Base-by-base conservation (phyloP, 2,113 vertebrate species). In the Calonectris borealis region DNA sequence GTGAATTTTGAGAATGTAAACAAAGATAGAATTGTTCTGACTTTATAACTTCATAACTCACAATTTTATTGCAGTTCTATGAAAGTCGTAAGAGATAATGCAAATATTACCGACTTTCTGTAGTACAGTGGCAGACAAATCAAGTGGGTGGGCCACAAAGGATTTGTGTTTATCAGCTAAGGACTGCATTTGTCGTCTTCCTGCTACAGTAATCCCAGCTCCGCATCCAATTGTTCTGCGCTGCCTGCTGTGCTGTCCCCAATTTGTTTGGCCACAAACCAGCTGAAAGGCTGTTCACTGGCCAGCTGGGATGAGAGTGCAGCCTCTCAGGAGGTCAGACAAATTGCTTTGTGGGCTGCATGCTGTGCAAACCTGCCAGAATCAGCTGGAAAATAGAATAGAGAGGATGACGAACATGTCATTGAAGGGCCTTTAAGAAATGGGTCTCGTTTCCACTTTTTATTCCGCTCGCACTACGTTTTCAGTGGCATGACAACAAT, bases 391-490 rank as follows among this genome's bases (percentile, higher is more conserved):
- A 86, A 52, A 44, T 6, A 62, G 95, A 60, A 52, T 13, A 61
- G 80, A 49, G 65, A 78, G 61, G 68, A 17, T 84, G 88, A 64
- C 3, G 7, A 64, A 57, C 3, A 0, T 70, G 44, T 32, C 27
- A 6, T 11, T 76, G 80, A 84, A 38, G 61, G 61, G 31, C 34
- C 52, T 72, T 79, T 68, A 52, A 69, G 77, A 61, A 71, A 71
- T 0, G 2, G 18, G 55, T 82, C 76, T 80, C 0, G 0, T 65
- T 94, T 46, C 80, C 57, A n/a, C 21, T 58, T 84, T 38, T 73
- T 36, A 62, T 80, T 92, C 52, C 0, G 0, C 79, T 84, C 0
- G 0, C 1, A 0, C 57, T 16, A 3, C 3, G 0, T 83, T 92
- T 94, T 84, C 46, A 60, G 80, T 79, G 57, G 49, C 49, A 6